Conservation (phyloP, 2,888 invertebrate genomes). For the Pristionchus exspectatus region DNA sequence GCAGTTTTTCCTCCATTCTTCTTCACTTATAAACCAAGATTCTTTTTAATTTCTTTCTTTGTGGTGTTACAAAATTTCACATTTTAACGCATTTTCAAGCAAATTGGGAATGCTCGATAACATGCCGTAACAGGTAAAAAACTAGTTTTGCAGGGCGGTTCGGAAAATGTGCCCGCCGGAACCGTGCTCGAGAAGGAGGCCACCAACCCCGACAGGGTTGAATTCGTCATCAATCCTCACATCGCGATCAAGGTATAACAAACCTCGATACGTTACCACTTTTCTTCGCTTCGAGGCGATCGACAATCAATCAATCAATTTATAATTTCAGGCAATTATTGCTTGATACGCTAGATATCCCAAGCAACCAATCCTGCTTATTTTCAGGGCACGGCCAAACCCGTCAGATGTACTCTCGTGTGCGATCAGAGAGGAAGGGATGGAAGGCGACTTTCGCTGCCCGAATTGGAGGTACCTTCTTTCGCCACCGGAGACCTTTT, state of each 20-base stretch:
- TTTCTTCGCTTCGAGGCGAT: no score
- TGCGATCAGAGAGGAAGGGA: neutral
- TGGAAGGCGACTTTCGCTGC: neutral
- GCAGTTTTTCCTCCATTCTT: no score
- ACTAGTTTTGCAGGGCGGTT: neutral
- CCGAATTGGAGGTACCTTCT: neutral
- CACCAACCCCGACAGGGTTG: neutral
- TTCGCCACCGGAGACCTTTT: no score
- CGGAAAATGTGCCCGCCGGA: slow-evolving; percentile 6
- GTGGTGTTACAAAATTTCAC: no score
- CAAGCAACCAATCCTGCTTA: neutral
- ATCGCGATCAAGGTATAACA: slow-evolving; percentile 24
- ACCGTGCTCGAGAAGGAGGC: slow-evolving; percentile 23
- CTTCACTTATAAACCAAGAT: no score
- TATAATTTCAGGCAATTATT: no score
- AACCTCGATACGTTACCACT: no score
- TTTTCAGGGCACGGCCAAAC: slow-evolving; percentile 33
- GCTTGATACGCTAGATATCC: neutral
- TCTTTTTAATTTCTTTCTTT: no score
- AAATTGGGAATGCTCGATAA: neutral
- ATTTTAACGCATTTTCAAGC: neutral
- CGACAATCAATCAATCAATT: no score
- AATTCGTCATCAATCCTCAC: slow-evolving; percentile 24
- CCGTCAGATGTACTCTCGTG: neutral
- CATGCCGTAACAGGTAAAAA: neutral